A percentile compares a stretch with the other conserved stretches of the same genome.
phyloP scores from a whole-genome alignment of 2,797 vertebrate species.

The Molossus alvarezi region DNA sequence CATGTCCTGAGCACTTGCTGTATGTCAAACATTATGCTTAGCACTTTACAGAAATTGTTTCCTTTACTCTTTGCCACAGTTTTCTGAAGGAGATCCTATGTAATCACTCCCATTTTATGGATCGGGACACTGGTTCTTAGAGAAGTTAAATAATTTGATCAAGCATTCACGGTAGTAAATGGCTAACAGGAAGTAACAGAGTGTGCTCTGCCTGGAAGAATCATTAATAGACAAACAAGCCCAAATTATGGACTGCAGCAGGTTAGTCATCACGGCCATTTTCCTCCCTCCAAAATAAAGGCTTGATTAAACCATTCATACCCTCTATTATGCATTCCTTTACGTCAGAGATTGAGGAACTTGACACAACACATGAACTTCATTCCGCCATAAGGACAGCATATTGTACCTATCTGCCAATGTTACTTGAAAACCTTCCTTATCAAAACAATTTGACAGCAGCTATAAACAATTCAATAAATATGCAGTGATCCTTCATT shows the following conservation, averaged over 20 bases:
- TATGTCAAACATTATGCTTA: background rate
- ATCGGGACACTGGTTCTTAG: background rate
- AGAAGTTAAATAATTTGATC: background rate
- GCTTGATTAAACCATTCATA: conserved; percentile 89
- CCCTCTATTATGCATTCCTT: conserved; percentile 89
- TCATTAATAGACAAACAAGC: conserved; percentile 77
- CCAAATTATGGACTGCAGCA: conserved; percentile 87
- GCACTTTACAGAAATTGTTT: background rate
- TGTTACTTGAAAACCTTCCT: background rate
- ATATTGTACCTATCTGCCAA: conserved; percentile 88
- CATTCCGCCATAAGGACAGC: conserved; percentile 91
- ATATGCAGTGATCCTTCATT: conserved; percentile 90
- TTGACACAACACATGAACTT: conserved; percentile 90
- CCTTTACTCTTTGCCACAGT: background rate
- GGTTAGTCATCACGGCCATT: conserved; percentile 88
- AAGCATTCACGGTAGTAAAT: background rate
- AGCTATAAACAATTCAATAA: conserved; percentile 84
- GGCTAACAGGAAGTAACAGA: background rate
- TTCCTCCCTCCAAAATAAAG: conserved; percentile 88
- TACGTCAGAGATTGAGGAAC: conserved; percentile 90
- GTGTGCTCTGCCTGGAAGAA: background rate
- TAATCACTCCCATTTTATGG: background rate
- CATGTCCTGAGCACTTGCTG: background rate
- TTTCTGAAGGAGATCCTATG: background rate
- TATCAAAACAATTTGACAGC: background rate